Percentiles rank a stretch among this genome's conserved stretches.
These are phyloP conservation scores for Sphaerophoria taeniata DNA, from an alignment of 2,888 invertebrate genomes.

Conservation along the genomic window DNA sequence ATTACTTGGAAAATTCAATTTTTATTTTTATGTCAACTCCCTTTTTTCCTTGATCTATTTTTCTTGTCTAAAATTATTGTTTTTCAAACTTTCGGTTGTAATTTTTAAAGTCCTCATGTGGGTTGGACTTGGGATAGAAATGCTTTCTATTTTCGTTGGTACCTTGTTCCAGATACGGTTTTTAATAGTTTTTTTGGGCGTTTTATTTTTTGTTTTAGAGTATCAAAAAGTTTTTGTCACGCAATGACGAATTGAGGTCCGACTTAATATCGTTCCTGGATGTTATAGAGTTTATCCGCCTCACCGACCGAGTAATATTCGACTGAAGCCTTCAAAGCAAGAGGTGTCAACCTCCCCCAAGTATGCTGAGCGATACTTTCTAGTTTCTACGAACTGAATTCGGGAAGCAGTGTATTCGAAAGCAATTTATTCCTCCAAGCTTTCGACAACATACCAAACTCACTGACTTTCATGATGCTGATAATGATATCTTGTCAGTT, in stretches of 20 bases:
- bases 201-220: slow-evolving; percentile 44
- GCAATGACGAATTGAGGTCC: slow-evolving; percentile 47
- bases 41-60: not conserved
- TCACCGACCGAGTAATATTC: no score
- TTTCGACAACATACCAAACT: no score
- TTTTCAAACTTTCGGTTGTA: not conserved
- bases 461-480: no score
- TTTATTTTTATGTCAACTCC: slow-evolving; percentile 26
- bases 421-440: no score
- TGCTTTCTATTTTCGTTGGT: slow-evolving; percentile 27
- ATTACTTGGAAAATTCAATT: slow-evolving; percentile 14
- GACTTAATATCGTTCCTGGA: no score
- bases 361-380: no score
- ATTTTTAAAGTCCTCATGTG: slow-evolving; percentile 32
- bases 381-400: no score
- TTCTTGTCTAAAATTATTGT: slow-evolving; percentile 1
- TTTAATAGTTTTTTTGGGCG: slow-evolving; percentile 45
- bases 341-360: no score
- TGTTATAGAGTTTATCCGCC: no score
- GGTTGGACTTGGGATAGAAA: slow-evolving; percentile 18
- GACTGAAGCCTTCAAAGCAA: no score
- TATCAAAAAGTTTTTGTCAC: slow-evolving; percentile 32
- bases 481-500: no score
- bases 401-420: no score
- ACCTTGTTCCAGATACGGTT: slow-evolving; percentile 20